A percentile compares a stretch with the other conserved stretches of the same genome.
Conservation (phyloP, 2,888 invertebrate species). For the Tachina fera region DNA sequence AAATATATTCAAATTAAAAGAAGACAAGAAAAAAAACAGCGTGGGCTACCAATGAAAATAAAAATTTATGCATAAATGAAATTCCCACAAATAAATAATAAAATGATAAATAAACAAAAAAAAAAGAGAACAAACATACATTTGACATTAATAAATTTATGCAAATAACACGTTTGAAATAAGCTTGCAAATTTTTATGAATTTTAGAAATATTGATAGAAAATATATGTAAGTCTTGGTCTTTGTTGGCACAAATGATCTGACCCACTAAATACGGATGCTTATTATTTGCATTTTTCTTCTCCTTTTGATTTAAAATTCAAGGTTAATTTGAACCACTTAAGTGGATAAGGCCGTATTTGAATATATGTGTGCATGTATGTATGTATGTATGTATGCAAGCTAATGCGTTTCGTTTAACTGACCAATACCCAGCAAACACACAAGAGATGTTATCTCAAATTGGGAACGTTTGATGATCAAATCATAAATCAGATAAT, state of each 20-base stretch:
- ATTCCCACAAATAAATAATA: neutral
- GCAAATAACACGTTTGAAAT: neutral
- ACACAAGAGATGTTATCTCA: neutral
- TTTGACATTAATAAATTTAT: conserved; percentile 7
- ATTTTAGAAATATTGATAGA: conserved; percentile 8
- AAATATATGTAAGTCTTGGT: conserved; percentile 23
- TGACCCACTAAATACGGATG: conserved; percentile 6
- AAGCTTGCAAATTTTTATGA: conserved; percentile 26
- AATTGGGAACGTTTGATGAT: too few species aligned
- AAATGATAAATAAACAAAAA: too few species aligned
- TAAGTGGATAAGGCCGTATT: neutral
- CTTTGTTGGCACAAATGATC: conserved; percentile 21
- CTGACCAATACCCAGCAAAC: neutral
- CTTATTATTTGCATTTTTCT: conserved; percentile 19
- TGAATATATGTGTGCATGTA: neutral
- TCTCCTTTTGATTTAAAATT: conserved; percentile 29
- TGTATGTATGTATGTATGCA: neutral
- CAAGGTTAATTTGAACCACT: conserved; percentile 50
- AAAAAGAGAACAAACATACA: too few species aligned
- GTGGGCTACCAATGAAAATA: neutral
- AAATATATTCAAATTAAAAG: conserved; percentile 1
- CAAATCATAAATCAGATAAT: too few species aligned
- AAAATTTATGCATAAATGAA: conserved; percentile 6
- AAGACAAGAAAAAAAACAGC: neutral
- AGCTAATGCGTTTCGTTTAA: neutral